Evolutionary conservation across 2,888 invertebrate species (phyloP).

Genomic region (Stenchaetothrips biformis): DNA sequence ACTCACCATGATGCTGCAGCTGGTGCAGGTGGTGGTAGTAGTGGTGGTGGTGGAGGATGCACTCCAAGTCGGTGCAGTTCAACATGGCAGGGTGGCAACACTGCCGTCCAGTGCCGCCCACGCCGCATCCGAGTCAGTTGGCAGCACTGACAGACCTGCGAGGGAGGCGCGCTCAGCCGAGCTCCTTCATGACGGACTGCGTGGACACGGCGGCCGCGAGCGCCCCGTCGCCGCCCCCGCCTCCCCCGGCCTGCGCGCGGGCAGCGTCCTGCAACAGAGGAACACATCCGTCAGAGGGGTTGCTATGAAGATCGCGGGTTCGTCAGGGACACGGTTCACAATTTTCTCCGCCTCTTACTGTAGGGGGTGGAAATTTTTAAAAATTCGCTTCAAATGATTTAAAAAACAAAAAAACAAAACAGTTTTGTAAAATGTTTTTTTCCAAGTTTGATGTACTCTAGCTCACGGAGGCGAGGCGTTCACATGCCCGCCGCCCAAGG

Average conservation of each 20-base stretch:
- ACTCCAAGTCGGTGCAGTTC: conserved; percentile 73
- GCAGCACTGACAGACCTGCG: neutral
- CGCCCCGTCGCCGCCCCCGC: neutral
- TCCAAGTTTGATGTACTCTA: too few species aligned
- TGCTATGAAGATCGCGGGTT: too few species aligned
- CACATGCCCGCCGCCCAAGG: too few species aligned
- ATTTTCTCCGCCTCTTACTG: too few species aligned
- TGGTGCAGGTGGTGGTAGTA: conserved; percentile 69
- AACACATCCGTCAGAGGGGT: neutral
- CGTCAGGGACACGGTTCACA: neutral
- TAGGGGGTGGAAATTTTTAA: too few species aligned
- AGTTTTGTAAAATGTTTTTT: too few species aligned
- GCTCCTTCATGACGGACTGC: neutral
- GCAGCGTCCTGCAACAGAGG: neutral
- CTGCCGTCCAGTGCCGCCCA: neutral
- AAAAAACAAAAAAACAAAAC: too few species aligned
- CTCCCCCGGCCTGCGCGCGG: neutral
- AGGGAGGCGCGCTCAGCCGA: neutral
- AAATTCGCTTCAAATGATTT: too few species aligned
- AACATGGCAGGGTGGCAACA: conserved; percentile 52
- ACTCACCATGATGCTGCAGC: conserved; percentile 50
- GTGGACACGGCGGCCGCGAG: neutral
- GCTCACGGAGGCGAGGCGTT: too few species aligned
- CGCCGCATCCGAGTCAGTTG: neutral
- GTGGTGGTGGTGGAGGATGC: conserved; percentile 69